A percentile compares a stretch with the other conserved stretches of the same genome.
Conservation (phyloP, 2,113 vertebrate genomes). For the Ictalurus punctatus region DNA sequence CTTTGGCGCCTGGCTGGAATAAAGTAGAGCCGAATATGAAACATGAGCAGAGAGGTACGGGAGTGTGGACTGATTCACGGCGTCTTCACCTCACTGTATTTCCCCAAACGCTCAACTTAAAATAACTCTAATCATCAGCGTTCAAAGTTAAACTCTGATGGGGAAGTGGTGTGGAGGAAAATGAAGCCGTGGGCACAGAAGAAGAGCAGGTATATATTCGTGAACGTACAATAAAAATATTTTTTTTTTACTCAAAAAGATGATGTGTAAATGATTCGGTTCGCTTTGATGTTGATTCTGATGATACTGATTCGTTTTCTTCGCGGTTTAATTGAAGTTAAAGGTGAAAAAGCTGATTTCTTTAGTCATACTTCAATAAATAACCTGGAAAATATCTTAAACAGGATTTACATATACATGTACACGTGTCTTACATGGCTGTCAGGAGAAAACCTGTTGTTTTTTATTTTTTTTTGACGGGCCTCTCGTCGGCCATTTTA, state of each 20-base stretch:
- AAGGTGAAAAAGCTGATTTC: neutral
- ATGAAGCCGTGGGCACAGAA: neutral
- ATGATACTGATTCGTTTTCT: too few species aligned
- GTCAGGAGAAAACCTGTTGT: neutral
- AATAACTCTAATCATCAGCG: neutral
- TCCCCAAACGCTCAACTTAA: neutral
- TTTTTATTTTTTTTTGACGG: neutral
- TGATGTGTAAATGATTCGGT: neutral
- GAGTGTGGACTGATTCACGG: constrained; percentile 61
- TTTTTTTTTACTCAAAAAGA: neutral
- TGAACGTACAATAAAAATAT: neutral
- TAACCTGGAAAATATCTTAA: neutral
- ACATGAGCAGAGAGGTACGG: constrained; percentile 45
- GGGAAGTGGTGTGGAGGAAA: neutral
- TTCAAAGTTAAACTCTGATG: neutral
- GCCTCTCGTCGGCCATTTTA: neutral
- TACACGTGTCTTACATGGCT: neutral
- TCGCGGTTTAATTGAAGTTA: neutral
- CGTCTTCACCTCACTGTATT: constrained; percentile 57
- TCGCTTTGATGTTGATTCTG: neutral
- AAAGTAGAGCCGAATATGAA: constrained; percentile 60
- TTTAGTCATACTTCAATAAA: neutral
- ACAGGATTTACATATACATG: neutral
- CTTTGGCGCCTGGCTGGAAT: constrained; percentile 51
- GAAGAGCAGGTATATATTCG: neutral